A percentile compares a stretch with the other conserved stretches of the same genome.
phyloP scores from a whole-genome alignment of 2,113 vertebrate species.

The Bungarus multicinctus region DNA sequence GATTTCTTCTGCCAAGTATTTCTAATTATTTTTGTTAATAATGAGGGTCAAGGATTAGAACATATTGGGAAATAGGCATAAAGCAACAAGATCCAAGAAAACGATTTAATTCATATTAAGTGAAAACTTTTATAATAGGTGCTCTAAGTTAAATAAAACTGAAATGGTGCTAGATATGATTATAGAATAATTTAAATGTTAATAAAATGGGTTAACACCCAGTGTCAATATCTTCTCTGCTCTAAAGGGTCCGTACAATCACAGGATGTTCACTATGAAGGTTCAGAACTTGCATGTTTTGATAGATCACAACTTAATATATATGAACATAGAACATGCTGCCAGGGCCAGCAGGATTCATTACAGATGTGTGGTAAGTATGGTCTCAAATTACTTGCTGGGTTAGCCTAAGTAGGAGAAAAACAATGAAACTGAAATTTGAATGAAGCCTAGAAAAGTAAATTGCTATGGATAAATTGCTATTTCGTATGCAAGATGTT shows the following conservation, averaged over 20 bases:
- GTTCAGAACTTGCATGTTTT: constrained; percentile 87
- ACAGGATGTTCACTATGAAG: constrained; percentile 81
- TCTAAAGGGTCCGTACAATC: constrained; percentile 77
- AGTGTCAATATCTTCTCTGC: neutral
- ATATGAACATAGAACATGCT: constrained; percentile 74
- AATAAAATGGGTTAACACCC: neutral
- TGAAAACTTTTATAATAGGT: neutral
- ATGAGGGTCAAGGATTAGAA: neutral
- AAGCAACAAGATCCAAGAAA: constrained; percentile 21
- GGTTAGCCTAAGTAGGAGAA: neutral
- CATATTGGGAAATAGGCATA: neutral
- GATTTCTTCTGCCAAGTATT: neutral
- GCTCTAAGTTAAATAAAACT: neutral
- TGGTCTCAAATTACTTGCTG: neutral
- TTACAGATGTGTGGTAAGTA: constrained; percentile 82
- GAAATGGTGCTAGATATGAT: neutral
- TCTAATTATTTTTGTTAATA: neutral
- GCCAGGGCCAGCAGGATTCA: constrained; percentile 78
- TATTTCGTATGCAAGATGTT: neutral
- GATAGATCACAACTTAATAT: constrained; percentile 76
- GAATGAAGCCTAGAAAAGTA: neutral
- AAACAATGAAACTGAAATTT: neutral
- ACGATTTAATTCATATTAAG: accelerated
- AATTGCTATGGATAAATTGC: neutral
- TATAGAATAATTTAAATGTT: neutral